Evolutionary conservation across 2,888 invertebrate genomes (phyloP), one percentile per base, ranked within the genome.

Genomic region (Alentia gelatinosa): DNA sequence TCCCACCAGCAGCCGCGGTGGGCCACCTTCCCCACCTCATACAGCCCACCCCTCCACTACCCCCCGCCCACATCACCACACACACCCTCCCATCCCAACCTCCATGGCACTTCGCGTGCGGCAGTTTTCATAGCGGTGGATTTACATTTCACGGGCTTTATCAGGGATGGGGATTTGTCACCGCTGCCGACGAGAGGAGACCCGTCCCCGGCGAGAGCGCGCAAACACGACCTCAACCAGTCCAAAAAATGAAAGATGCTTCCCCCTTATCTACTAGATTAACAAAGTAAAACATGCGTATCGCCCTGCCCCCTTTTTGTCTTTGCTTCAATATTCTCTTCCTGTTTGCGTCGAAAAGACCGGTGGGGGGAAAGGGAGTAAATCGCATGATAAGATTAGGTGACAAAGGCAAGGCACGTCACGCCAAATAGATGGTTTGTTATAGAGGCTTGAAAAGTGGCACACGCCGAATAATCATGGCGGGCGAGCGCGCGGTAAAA

Each of bases 101-200:
- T 19, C 74, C 26, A 15, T 33, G 12, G 30, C 74, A 74, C 37
- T 39, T 79, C n/a, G 79, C 79, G 79, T 79, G 79, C 79, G 19
- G 79, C n/a, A 68, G 68, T 30, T 68, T 68, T 30, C 68, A 26
- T 12, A 68, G 26, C 30, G 26, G 12, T 39, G 15, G 79, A 79
- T 79, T 79, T 79, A 79, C 79, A 79, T 79, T 79, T 79, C 79
- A 79, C 79, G n/a, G 68, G 79, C 79, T 79, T 79, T 79, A 79
- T 35, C 79, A 15, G 79, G 1, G 35, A 39, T 23, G 39, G 79
- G 79, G 79, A 79, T 79, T 37, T 79, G 79, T 79, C 79, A 79
- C 19, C 39, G 39, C 37, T 39, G 37, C 37, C 15, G 19, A 19
- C 30, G 79, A 79, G 79, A 79, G 12, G 79, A 47, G 35, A 79